These are phyloP conservation scores for Isotomurus palustris DNA, from an alignment of 2,888 invertebrate genomes.

Conservation along the genomic window DNA sequence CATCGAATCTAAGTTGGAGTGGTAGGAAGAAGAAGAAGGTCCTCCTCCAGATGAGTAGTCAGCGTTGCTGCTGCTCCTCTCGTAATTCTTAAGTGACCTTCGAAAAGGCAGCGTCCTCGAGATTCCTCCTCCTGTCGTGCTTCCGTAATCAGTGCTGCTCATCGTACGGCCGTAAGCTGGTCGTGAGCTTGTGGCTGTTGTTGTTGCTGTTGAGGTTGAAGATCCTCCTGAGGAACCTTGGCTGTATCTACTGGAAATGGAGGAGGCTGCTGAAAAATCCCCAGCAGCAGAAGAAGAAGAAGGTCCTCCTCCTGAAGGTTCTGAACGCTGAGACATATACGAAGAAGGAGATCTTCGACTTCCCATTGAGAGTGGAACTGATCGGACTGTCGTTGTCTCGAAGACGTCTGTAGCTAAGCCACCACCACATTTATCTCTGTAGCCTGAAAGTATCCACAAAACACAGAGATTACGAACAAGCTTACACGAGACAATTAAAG, in stretches of 20 bases:
- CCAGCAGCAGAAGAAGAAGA: background rate
- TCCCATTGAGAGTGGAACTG: constrained; percentile 26
- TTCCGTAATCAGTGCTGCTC: constrained; percentile 33
- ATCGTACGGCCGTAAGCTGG: constrained; percentile 34
- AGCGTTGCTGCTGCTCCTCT: constrained; percentile 14
- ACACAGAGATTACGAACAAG: background rate
- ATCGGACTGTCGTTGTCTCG: constrained; percentile 36
- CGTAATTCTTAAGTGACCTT: constrained; percentile 36
- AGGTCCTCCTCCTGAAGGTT: background rate
- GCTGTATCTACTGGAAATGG: background rate
- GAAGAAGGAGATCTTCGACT: constrained; percentile 25
- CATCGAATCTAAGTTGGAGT: constrained; percentile 10
- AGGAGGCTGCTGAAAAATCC: background rate
- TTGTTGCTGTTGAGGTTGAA: background rate
- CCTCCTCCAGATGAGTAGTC: constrained; percentile 2
- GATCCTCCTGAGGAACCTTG: background rate
- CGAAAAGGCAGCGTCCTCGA: constrained; percentile 35
- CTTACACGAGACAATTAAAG: background rate
- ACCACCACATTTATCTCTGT: background rate
- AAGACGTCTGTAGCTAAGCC: constrained; percentile 20
- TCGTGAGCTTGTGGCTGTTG: background rate
- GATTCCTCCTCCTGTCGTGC: constrained; percentile 5
- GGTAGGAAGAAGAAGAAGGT: background rate
- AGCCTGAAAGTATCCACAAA: background rate
- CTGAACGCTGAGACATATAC: constrained; percentile 27